Evolutionary conservation across 2,113 vertebrate species (phyloP).

Genomic region (Pleuronectes platessa): DNA sequence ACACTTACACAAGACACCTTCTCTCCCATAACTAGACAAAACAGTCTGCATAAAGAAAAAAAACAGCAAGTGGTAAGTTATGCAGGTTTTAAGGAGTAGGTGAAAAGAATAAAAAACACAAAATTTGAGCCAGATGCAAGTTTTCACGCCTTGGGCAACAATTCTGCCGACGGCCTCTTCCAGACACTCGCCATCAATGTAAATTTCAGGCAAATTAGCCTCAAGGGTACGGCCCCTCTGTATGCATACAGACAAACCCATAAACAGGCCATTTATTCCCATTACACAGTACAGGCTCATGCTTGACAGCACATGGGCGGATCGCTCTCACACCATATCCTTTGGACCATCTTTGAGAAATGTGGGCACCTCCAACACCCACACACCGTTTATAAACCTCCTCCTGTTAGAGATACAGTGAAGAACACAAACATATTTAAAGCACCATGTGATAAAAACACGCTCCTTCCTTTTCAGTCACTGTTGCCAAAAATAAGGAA

Average conservation of each 20-base stretch:
- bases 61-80: constrained; percentile 17
- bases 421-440: constrained; percentile 39
- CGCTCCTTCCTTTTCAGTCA: background rate
- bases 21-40: constrained; percentile 28
- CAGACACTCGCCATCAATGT: constrained; percentile 35
- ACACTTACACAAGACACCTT: constrained; percentile 35
- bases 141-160: constrained; percentile 47
- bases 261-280: constrained; percentile 68
- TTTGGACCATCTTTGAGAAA: constrained; percentile 38
- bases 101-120: constrained; percentile 48
- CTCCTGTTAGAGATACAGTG: constrained; percentile 31
- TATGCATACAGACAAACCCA: constrained; percentile 51
- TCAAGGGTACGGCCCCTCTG: constrained; percentile 29
- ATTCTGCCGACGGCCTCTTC: constrained; percentile 28
- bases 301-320: constrained; percentile 56
- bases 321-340: constrained; percentile 56
- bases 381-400: constrained; percentile 27
- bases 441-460: constrained; percentile 25
- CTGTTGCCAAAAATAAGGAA: constrained; percentile 11
- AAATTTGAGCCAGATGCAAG: constrained; percentile 43
- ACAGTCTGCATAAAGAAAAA: constrained; percentile 13
- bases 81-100: constrained; percentile 25
- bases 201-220: constrained; percentile 29
- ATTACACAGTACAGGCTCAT: constrained; percentile 48
- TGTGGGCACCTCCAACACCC: constrained; percentile 28